Percentiles rank a stretch among this genome's conserved stretches.
Conservation (phyloP, 2,797 vertebrate species). For the Carduelis carduelis region DNA sequence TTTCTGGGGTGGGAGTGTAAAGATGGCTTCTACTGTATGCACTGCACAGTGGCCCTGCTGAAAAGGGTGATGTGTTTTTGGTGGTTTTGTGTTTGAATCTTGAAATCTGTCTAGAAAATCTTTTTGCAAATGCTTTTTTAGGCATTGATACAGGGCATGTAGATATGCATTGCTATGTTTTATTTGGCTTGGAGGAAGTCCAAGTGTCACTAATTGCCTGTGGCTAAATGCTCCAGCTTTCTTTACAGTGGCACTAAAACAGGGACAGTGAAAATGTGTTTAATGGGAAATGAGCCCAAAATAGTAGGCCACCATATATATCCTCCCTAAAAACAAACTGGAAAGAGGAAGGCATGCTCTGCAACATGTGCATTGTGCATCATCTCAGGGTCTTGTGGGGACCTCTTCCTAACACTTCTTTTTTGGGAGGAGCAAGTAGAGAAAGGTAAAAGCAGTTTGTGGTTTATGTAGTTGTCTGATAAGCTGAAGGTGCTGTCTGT, state of each 20-base stretch:
- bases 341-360: background rate
- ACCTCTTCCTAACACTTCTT: background rate
- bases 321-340: background rate
- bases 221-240: background rate
- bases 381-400: background rate
- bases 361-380: fast-evolving
- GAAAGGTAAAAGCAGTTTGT: background rate
- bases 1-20: background rate
- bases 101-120: background rate
- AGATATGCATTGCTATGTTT: background rate
- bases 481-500: background rate
- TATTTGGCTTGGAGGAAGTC: constrained; percentile 2
- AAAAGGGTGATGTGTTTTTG: background rate
- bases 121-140: background rate
- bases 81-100: background rate
- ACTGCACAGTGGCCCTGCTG: background rate
- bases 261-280: background rate
- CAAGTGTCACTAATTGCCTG: background rate
- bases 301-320: background rate
- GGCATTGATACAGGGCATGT: background rate
- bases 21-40: fast-evolving
- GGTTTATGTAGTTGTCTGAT: background rate
- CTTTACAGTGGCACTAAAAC: background rate
- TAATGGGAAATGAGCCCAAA: background rate
- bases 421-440: background rate